A percentile compares a stretch with the other conserved stretches of the same genome.
phyloP scores from a whole-genome alignment of 2,113 vertebrate species.

The Polypterus bichir region DNA sequence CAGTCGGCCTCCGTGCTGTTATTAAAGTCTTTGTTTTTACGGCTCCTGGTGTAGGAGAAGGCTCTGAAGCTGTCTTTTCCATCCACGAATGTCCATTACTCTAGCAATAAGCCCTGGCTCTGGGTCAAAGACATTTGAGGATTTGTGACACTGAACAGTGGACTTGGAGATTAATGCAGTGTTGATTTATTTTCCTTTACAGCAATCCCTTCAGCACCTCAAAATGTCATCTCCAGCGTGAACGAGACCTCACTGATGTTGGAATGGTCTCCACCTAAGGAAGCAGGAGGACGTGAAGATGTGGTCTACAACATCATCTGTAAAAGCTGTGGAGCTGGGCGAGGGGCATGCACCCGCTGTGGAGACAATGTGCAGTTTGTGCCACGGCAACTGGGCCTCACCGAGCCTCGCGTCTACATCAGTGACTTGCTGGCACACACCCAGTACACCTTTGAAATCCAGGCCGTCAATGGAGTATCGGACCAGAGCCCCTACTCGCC shows the following conservation, averaged over 20 bases:
- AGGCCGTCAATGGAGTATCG: slow-evolving; percentile 83
- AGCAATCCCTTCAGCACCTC: slow-evolving; percentile 79
- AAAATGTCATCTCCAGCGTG: slow-evolving; percentile 79
- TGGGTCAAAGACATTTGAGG: neutral
- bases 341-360: slow-evolving; percentile 74
- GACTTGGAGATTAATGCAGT: neutral
- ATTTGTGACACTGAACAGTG: neutral
- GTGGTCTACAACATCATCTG: slow-evolving; percentile 94
- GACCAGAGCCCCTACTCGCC: slow-evolving; percentile 88
- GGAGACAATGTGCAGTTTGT: slow-evolving; percentile 87
- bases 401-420: slow-evolving; percentile 64
- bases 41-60: too few relatives aligned
- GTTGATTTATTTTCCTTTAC: neutral
- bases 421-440: slow-evolving; percentile 87
- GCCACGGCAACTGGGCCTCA: slow-evolving; percentile 81
- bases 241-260: slow-evolving; percentile 85
- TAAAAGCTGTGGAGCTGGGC: slow-evolving; percentile 76
- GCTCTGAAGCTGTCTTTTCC: too few relatives aligned
- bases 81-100: too few relatives aligned
- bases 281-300: slow-evolving; percentile 73
- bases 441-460: slow-evolving; percentile 91
- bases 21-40: too few relatives aligned
- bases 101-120: too few relatives aligned
- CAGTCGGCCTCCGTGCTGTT: too few relatives aligned
- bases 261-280: slow-evolving; percentile 69